These are phyloP conservation scores for Pelmatolapia mariae DNA, from an alignment of 2,113 vertebrate species.

Conservation along the genomic window DNA sequence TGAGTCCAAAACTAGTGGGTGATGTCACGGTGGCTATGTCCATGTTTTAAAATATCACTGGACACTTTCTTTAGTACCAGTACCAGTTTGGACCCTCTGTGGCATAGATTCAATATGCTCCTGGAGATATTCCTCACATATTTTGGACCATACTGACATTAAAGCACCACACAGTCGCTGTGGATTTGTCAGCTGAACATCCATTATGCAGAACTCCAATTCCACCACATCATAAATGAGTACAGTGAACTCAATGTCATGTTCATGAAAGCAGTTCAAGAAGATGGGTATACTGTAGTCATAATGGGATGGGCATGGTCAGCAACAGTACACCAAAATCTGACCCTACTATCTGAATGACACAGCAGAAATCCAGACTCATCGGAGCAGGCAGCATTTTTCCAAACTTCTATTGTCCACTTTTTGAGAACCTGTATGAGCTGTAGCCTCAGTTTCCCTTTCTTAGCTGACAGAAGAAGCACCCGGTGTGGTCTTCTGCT, in stretches of 20 bases:
- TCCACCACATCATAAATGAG: not conserved
- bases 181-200: not conserved
- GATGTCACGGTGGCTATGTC: not conserved
- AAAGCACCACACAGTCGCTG: not conserved
- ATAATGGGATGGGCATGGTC: not conserved
- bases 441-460: not conserved
- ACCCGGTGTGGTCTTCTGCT: not conserved
- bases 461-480: not conserved
- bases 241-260: not conserved
- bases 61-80: not conserved
- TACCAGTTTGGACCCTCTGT: not conserved
- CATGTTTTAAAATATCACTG: not conserved
- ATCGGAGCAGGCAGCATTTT: not conserved
- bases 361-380: not conserved
- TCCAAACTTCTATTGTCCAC: not conserved
- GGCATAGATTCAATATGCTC: not conserved
- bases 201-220: not conserved
- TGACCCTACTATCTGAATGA: not conserved
- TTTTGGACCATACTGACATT: not conserved
- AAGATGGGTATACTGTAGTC: not conserved
- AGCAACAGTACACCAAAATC: not conserved
- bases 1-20: not conserved
- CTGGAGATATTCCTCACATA: not conserved
- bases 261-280: not conserved
- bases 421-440: rapidly evolving